phyloP scores from a whole-genome alignment of 1,140 invertebrate genomes.

The Drosophila nikananu region DNA sequence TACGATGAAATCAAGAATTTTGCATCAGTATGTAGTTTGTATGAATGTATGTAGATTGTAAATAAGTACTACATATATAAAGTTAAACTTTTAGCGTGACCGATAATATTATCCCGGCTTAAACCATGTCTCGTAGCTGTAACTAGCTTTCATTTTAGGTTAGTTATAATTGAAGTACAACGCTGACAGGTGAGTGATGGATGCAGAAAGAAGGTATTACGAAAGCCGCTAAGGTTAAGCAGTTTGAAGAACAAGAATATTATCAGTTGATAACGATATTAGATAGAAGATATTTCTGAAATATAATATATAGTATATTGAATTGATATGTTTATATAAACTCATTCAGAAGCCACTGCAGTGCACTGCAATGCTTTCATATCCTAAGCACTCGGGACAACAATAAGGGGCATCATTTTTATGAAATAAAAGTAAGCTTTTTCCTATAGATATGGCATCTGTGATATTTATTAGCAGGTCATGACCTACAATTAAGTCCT shows the following conservation, averaged over 20 bases:
- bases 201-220: background rate
- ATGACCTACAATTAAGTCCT: background rate
- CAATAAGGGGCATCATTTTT: background rate
- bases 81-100: slow-evolving; percentile 9
- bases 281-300: no score
- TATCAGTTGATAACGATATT: no score
- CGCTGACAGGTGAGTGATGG: slow-evolving; percentile 20
- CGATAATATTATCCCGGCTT: slow-evolving; percentile 17
- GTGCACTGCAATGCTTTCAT: no score
- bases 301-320: no score
- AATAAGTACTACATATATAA: background rate
- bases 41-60: background rate
- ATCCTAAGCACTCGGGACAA: background rate
- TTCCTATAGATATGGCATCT: background rate
- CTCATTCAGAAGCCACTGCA: no score
- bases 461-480: background rate
- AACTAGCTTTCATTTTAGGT: background rate
- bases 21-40: background rate
- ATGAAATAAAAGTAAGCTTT: background rate
- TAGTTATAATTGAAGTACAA: slow-evolving; percentile 6
- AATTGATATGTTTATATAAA: no score
- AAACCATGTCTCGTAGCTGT: background rate
- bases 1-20: background rate
- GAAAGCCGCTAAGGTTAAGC: no score
- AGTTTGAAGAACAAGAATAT: no score